Evolutionary conservation across 1,140 invertebrate species (phyloP), one percentile per base, ranked within the genome.

Genomic region (Gryon sp.): DNA sequence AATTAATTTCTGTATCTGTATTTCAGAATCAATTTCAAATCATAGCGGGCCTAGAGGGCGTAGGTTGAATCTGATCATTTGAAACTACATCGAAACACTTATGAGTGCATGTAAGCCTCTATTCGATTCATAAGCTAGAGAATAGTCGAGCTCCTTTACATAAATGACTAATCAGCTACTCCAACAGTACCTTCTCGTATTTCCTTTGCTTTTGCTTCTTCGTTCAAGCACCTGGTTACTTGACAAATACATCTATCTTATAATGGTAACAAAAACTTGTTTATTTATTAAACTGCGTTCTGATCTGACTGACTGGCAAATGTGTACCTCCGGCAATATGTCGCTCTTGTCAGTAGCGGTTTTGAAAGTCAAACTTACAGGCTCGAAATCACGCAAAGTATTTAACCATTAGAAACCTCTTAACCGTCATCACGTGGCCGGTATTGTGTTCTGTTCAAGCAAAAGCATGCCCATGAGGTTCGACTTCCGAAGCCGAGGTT

Each of bases 201-300:
- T n/a, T n/a, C n/a, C n/a, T n/a, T n/a, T n/a, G n/a, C n/a, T n/a
- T n/a, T n/a, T n/a, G n/a, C n/a, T n/a, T n/a, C n/a, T n/a, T n/a
- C n/a, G n/a, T n/a, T n/a, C n/a, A n/a, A n/a, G n/a, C n/a, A n/a
- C n/a, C n/a, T n/a, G n/a, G n/a, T n/a, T n/a, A n/a, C n/a, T n/a
- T 41, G 28, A n/a, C 43, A 14, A 16, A 52, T 38, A 53, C 55
- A 50, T 2, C 46, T 32, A 43, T 59, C 50, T 70, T 65, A 70
- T 59, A 76, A 75, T 59, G 38, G 62, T 5, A 5, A 43, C 34
- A 76, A 76, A 76, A 77, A 70, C 66, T 77, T 53, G 59, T 72
- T 77, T 50, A 77, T 72, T 77, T 66, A 77, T 77, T 77, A n/a
- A 77, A 77, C 53, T 52, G 16, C 53, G 45, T 53, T 46, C 60